These are phyloP conservation scores for Tanypteryx hageni DNA, from an alignment of 2,888 invertebrate species.

Conservation along the genomic window DNA sequence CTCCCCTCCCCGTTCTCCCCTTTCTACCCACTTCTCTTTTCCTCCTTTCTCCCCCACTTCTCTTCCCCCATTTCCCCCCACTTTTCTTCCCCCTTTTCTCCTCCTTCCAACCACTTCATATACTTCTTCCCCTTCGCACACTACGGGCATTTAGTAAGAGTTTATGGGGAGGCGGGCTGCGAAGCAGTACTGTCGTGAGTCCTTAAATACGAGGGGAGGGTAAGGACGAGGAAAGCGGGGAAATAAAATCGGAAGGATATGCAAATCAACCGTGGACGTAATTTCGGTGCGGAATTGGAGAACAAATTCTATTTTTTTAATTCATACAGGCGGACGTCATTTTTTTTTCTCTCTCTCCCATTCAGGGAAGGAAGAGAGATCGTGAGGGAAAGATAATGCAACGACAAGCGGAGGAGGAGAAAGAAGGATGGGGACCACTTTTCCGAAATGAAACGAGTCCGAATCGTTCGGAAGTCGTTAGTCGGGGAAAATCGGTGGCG, in stretches of 20 bases:
- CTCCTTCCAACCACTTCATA: too few species aligned
- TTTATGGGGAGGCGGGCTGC: constrained; percentile 10
- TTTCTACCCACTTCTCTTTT: neutral
- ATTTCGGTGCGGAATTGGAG: neutral
- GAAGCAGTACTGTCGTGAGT: neutral
- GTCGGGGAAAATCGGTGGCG: neutral
- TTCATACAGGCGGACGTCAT: neutral
- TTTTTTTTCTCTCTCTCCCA: neutral
- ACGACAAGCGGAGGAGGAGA: neutral
- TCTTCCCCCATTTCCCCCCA: too few species aligned
- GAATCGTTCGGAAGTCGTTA: neutral
- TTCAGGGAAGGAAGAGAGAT: neutral
- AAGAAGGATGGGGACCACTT: too few species aligned
- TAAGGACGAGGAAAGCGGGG: neutral
- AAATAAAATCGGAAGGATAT: neutral
- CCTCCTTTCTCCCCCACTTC: neutral
- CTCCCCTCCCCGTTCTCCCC: neutral
- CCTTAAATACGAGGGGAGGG: neutral
- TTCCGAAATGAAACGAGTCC: neutral
- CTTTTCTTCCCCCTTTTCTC: neutral
- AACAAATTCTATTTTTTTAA: neutral
- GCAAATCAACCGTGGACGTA: neutral
- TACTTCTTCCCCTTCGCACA: too few species aligned
- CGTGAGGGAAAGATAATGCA: neutral
- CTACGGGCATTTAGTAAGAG: constrained; percentile 31